Evolutionary conservation across 2,113 vertebrate species (phyloP).

Genomic region (Micronycteris hirsuta): DNA sequence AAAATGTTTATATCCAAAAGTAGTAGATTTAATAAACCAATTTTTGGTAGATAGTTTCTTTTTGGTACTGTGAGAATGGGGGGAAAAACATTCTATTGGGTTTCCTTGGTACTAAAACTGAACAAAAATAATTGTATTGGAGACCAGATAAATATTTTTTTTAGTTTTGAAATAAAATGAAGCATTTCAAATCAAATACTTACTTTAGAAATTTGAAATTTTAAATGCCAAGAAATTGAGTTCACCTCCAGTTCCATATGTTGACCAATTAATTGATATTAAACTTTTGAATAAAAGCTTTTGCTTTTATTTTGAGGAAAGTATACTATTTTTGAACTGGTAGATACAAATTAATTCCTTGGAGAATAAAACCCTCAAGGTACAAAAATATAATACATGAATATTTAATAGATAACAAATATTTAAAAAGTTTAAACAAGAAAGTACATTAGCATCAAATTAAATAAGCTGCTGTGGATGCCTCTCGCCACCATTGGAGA

Average conservation of each 20-base stretch:
- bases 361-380: constrained; percentile 47
- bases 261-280: constrained; percentile 21
- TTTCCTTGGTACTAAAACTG: neutral
- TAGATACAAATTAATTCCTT: constrained; percentile 44
- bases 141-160: neutral
- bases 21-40: neutral
- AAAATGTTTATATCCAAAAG: neutral
- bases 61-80: neutral
- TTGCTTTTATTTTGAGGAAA: constrained; percentile 32
- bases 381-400: constrained; percentile 38
- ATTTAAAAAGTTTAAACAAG: constrained; percentile 60
- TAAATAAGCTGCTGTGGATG: neutral
- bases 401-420: constrained; percentile 63
- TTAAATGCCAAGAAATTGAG: neutral
- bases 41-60: neutral
- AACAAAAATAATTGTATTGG: neutral
- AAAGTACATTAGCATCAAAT: constrained; percentile 31
- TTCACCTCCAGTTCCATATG: neutral
- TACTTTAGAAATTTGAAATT: neutral
- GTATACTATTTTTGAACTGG: constrained; percentile 40
- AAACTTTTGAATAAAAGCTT: constrained; percentile 16
- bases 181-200: neutral
- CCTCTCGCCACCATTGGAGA: constrained; percentile 20
- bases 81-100: neutral
- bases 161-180: constrained; percentile 18